Evolutionary conservation across 1,140 invertebrate genomes (phyloP), one percentile per base, ranked within the genome.

Genomic region (Lycorma delicatula): DNA sequence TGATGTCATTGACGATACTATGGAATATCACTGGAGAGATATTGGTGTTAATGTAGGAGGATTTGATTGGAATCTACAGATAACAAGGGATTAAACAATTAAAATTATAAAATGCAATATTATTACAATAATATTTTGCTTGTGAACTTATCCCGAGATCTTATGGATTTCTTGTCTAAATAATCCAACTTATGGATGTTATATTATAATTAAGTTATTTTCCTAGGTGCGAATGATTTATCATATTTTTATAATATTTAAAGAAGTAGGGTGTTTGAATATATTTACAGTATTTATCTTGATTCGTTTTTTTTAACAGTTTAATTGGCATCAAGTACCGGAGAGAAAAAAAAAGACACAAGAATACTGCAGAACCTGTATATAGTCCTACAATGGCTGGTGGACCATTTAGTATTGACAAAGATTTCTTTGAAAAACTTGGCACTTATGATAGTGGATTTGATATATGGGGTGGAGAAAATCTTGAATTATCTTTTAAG

Each of bases 391-490:
- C 95, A 0, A 98, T 98, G 93, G 95, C 95, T 5, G 96, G 87
- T 2, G 86, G 87, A 5, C 75, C 90, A 20, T 89, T 91, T 68
- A 77, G 84, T 56, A 89, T 90, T 66, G 78, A 82, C 65, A 82
- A 84, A 63, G 74, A 80, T 54, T 98, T 93, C 76, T 98, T 98
- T 72, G 89, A 96, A 71, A 80, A 83, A 56, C 78, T 99, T 1
- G 97, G 97, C 34, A 95, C 92, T 16, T 99, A 99, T 70, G 97
- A 99, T 75, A 90, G 89, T 34, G 97, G 95, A 18, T 98, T 99
- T 72, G 96, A 99, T 73, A 98, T 99, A 63, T 99, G 96, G 96
- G 97, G 97, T 56, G 96, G 87, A 11, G 96, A 98, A 70, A 94
- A 98, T 76, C 75, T 98, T 57, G 96, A 99, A 75, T 74, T 99